phyloP scores from a whole-genome alignment of 1,140 invertebrate species.

The Macrocentrus cingulum region DNA sequence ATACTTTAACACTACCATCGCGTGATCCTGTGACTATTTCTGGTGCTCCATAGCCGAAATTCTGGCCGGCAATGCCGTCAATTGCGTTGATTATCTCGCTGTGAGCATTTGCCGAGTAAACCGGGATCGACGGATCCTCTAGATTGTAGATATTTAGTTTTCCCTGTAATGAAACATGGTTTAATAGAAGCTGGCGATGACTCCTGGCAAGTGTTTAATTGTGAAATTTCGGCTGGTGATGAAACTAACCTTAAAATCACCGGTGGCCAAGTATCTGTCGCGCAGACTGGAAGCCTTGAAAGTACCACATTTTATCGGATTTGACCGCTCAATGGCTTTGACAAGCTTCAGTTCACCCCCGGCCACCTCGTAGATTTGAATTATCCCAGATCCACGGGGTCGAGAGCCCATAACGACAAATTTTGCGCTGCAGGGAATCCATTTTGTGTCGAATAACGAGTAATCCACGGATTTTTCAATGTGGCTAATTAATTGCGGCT shows the following conservation, averaged over 20 bases:
- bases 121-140: conserved; percentile 69
- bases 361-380: conserved; percentile 86
- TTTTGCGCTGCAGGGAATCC: conserved; percentile 92
- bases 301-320: conserved; percentile 89
- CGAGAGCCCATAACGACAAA: conserved; percentile 86
- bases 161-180: conserved; percentile 63
- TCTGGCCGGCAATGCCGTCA: conserved; percentile 88
- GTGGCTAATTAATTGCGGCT: conserved; percentile 89
- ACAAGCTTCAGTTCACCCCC: conserved; percentile 72
- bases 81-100: conserved; percentile 88
- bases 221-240: background rate
- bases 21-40: conserved; percentile 92
- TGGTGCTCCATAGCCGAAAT: conserved; percentile 82
- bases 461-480: conserved; percentile 81
- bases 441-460: conserved; percentile 89
- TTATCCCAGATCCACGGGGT: conserved; percentile 78
- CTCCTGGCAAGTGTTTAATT: background rate
- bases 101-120: conserved; percentile 85
- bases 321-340: conserved; percentile 74
- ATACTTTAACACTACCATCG: conserved; percentile 94
- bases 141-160: conserved; percentile 63
- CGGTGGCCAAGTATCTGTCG: conserved; percentile 82
- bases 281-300: conserved; percentile 84
- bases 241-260: conserved; percentile 81
- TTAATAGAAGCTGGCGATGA: background rate